Conservation (phyloP, 1,140 invertebrate genomes). For the Zaprionus taronus region DNA sequence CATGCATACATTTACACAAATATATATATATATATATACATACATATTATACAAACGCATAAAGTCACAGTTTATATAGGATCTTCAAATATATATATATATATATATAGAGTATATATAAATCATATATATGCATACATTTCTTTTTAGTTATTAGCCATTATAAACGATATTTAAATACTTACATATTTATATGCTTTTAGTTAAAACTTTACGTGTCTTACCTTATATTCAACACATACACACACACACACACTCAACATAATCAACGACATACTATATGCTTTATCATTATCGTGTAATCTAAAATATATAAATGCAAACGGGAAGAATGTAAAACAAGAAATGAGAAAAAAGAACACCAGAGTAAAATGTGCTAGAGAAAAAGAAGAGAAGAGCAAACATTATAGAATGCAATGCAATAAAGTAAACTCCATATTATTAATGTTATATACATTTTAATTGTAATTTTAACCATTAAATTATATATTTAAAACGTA, state of each 20-base stretch:
- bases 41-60: conserved; percentile 41
- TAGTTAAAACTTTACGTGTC: conserved; percentile 75
- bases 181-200: conserved; percentile 62
- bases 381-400: conserved; percentile 2
- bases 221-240: conserved; percentile 55
- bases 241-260: conserved; percentile 46
- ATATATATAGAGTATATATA: conserved; percentile 26
- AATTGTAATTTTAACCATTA: conserved; percentile 75
- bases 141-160: conserved; percentile 62
- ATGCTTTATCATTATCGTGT: conserved; percentile 64
- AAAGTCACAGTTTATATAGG: conserved; percentile 55
- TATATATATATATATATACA: conserved; percentile 15
- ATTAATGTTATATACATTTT: conserved; percentile 71
- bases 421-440: conserved; percentile 67
- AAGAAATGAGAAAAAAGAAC: conserved; percentile 26
- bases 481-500: conserved; percentile 62
- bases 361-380: conserved; percentile 57
- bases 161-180: conserved; percentile 52
- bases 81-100: conserved; percentile 50
- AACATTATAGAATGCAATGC: conserved; percentile 48
- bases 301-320: conserved; percentile 42
- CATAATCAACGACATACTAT: conserved; percentile 74
- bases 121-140: conserved; percentile 37
- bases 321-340: conserved; percentile 31
- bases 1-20: conserved; percentile 50